A percentile compares a stretch with the other conserved stretches of the same genome.
These are phyloP conservation scores for Pediacus dermestoides DNA, from an alignment of 2,888 invertebrate genomes.

Conservation along the genomic window DNA sequence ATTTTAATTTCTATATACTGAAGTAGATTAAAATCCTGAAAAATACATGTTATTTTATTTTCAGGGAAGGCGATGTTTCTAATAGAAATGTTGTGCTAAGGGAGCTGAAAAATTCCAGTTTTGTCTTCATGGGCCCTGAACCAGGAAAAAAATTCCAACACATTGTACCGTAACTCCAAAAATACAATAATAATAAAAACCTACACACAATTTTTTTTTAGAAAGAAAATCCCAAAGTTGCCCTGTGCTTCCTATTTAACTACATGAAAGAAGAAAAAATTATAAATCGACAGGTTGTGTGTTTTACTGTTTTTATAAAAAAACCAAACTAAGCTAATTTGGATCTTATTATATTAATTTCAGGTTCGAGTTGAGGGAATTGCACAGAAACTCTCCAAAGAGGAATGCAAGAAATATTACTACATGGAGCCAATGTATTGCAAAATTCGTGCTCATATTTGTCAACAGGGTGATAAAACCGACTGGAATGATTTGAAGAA, in stretches of 20 bases:
- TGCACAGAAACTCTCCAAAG: conserved; percentile 39
- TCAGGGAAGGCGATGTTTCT: conserved; percentile 46
- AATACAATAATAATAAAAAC: conserved; percentile 3
- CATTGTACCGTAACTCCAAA: conserved; percentile 42
- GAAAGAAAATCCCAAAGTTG: conserved; percentile 48
- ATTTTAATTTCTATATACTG: too few species aligned
- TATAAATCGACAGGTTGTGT: conserved; percentile 37
- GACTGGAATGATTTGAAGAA: conserved; percentile 51
- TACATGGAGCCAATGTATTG: conserved; percentile 49
- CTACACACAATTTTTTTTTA: too few species aligned
- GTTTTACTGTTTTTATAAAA: too few species aligned
- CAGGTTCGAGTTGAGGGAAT: conserved; percentile 52
- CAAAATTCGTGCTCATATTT: conserved; percentile 48
- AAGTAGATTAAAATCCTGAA: too few species aligned
- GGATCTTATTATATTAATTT: too few species aligned
- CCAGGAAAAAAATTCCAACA: conserved; percentile 49
- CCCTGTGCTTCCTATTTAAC: conserved; percentile 50
- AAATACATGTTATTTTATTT: too few species aligned
- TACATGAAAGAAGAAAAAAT: conserved; percentile 33
- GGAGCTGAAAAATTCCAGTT: conserved; percentile 48
- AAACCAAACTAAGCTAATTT: too few species aligned
- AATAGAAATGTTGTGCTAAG: conserved; percentile 40
- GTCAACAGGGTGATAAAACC: conserved; percentile 47
- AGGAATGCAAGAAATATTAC: conserved; percentile 44
- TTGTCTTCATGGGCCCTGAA: conserved; percentile 51